Base-by-base conservation (phyloP, 2,113 vertebrate species). In the Lamprologus tigripictilis region DNA sequence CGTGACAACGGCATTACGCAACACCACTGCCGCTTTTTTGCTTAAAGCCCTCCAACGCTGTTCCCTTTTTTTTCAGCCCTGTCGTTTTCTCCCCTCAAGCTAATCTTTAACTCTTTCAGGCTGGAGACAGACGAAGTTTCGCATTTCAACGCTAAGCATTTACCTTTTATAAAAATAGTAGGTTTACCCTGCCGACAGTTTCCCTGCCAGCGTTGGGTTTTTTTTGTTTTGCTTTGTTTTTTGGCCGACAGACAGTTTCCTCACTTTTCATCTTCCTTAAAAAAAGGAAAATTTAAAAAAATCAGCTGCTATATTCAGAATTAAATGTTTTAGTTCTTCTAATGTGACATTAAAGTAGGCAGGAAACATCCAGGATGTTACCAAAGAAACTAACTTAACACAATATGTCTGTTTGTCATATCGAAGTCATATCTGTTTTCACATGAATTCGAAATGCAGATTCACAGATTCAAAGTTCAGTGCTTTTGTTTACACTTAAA, bases 191-290 rank as follows among this genome's bases (percentile, higher is more conserved):
- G 58, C 16, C 58, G 16, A 33, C 16, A 33, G 57, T 6, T 61
- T 33, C 31, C 16, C 58, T 63, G 61, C 17, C 17, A 66, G 61
- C 9, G 8, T 61, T 31, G 26, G 57, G 8, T 0, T 0, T 6
- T 31, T 28, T 63, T 58, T 58, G 3, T 17, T 31, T 33, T 57
- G 55, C 13, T 28, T 63, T 19, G 17, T 12, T 63, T 66, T 66
- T 37, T 66, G 61, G 31, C 61, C 10, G 33, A 5, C 31, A 66
- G 10, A 37, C 31, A 12, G 33, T 66, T 66, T 66, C 10, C 31
- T 35, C 9, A 11, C 3, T 7, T 63, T 63, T 63, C 17, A 35
- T 35, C 58, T 35, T 35, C 31, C 17, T 63, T 35, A n/a, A 63
- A 63, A 16, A n/a, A 63, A 61, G 2, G 16, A 33, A 33, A 17